Percentiles rank a stretch among this genome's conserved stretches.
phyloP scores from a whole-genome alignment of 2,888 invertebrate genomes.

The Prionchulus punctatus region DNA sequence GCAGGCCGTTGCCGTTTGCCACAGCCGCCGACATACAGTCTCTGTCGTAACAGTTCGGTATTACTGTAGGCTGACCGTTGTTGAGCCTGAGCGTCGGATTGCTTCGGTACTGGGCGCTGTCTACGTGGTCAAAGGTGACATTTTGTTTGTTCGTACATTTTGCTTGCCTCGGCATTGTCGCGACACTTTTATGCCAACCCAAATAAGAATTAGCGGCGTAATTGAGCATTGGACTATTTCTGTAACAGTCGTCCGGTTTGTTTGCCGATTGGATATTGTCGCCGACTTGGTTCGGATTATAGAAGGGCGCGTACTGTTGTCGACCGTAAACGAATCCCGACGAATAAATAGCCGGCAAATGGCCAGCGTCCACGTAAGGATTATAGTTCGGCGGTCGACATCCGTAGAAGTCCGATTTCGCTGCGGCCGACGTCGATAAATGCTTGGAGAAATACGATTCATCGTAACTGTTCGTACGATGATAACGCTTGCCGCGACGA shows the following conservation, averaged over 20 bases:
- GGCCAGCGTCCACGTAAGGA: not conserved
- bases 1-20: not conserved
- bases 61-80: too few relatives aligned
- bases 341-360: too few relatives aligned
- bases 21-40: too few relatives aligned
- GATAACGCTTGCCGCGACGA: not conserved
- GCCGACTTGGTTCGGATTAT: not conserved
- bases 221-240: not conserved
- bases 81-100: not conserved
- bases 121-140: not conserved
- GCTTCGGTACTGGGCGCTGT: not conserved
- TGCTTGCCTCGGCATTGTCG: not conserved
- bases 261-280: not conserved
- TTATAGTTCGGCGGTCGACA: too few relatives aligned
- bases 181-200: conserved; percentile 2
- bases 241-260: not conserved
- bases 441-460: not conserved
- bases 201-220: conserved; percentile 7
- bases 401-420: not conserved
- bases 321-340: not conserved
- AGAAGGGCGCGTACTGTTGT: not conserved
- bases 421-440: not conserved
- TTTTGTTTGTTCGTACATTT: not conserved
- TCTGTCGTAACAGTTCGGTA: too few relatives aligned
- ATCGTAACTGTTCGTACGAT: not conserved